Base-by-base conservation (phyloP, 2,797 vertebrate species). In the Leuciscus waleckii region DNA sequence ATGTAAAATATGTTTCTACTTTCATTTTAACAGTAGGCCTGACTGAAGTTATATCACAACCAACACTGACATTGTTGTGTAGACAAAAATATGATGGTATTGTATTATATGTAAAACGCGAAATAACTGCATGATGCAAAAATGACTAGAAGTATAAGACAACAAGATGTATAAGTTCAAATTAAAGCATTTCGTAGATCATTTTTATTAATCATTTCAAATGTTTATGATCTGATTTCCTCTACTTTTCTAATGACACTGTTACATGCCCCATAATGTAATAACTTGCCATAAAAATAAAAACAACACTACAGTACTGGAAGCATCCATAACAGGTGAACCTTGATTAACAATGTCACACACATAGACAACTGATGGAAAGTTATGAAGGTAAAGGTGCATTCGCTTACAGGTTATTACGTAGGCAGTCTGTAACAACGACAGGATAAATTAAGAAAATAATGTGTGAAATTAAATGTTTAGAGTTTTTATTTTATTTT, bases 31-130 rank as follows among this genome's bases (percentile, higher is more conserved):
- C 85, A 88, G 67, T 37, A 83, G 83, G 79, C 71, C 68, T 85
- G 77, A 54, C 43, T 86, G 69, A 87, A 73, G 49, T 84, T 61
- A 76, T 79, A 65, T 58, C 71, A 80, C 80, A 63, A 70, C 29
- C 43, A 86, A 93, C 90, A 92, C 87, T 88, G 89, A 85, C 91
- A 91, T 93, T 86, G 90, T 88, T 67, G 82, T 92, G 92, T 92
- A 85, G 84, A 81, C 90, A 89, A 88, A 91, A 92, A 90, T 90
- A 90, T 91, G 93, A 92, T 88, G 89, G 90, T 93, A 91, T 93
- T 96, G 94, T 96, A 95, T 94, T 93, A 94, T 94, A 95, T 95
- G 92, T 95, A 94, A 95, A 94, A 95, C 91, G 91, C 89, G 89
- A 93, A 94, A 91, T 93, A 93, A 93, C 87, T 96, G 95, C 95